Conservation (phyloP, 2,888 invertebrate species). For the Dendrolimus pini region DNA sequence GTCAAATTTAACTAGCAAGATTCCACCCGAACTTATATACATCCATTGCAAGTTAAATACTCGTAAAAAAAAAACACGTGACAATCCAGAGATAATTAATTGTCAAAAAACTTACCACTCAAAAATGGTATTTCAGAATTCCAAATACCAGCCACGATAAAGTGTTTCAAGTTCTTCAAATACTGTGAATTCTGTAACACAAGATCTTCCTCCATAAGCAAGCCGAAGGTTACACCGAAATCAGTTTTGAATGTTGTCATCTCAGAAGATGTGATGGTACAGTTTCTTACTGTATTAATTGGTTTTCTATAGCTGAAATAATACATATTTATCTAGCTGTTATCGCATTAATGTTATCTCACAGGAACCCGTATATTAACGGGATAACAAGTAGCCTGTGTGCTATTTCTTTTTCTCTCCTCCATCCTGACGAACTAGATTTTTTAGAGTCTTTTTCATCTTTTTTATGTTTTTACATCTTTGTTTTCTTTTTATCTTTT, state of each 20-base stretch:
- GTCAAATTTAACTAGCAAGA: too few species aligned
- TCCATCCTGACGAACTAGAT: too few species aligned
- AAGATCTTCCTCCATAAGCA: constrained; percentile 51
- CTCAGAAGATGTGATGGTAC: constrained; percentile 23
- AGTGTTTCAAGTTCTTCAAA: constrained; percentile 33
- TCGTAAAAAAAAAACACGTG: too few species aligned
- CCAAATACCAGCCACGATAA: constrained; percentile 34
- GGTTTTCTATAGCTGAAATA: constrained; percentile 48
- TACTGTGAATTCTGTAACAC: constrained; percentile 26
- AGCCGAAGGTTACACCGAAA: constrained; percentile 50
- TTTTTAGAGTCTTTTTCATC: too few species aligned
- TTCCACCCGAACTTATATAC: too few species aligned
- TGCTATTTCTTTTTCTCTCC: too few species aligned
- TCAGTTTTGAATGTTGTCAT: constrained; percentile 42
- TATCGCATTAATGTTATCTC: too few species aligned
- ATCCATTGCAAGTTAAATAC: too few species aligned
- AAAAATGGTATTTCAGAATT: constrained; percentile 29
- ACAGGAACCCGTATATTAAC: too few species aligned
- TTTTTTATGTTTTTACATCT: too few species aligned
- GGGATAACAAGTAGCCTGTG: too few species aligned
- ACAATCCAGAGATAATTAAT: not conserved
- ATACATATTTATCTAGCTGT: not conserved
- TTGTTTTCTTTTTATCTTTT: too few species aligned
- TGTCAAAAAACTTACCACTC: constrained; percentile 29
- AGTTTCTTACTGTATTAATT: constrained; percentile 28